Conservation (phyloP, 2,888 invertebrate genomes). For the Glaucopsyche alexis region DNA sequence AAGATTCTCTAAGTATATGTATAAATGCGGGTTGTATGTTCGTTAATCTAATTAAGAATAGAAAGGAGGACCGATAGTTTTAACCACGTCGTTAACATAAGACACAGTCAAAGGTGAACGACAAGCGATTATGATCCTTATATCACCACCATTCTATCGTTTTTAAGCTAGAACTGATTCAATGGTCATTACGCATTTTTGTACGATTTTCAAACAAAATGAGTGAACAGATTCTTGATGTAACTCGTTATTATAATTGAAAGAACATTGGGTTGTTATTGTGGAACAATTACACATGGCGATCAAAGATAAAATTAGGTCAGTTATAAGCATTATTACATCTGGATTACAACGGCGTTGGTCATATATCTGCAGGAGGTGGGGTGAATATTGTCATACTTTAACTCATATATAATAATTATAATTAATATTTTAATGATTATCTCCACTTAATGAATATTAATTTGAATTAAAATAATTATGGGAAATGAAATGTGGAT, state of each 20-base stretch:
- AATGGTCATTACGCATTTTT: neutral
- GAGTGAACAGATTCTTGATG: neutral
- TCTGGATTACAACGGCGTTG: too few relatives aligned
- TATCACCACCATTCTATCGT: neutral
- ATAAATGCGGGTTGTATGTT: slow-evolving; percentile 9
- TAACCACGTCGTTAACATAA: slow-evolving; percentile 60
- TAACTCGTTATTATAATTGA: neutral
- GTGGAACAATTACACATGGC: neutral
- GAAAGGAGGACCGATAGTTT: slow-evolving; percentile 55
- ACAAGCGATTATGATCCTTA: slow-evolving; percentile 35
- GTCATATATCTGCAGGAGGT: too few relatives aligned
- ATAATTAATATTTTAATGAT: too few relatives aligned
- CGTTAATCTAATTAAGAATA: slow-evolving; percentile 63
- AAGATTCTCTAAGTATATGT: too few relatives aligned
- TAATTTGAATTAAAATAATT: too few relatives aligned
- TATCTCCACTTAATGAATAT: too few relatives aligned
- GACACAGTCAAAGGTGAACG: slow-evolving; percentile 59
- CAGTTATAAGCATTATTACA: too few relatives aligned
- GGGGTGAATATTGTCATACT: too few relatives aligned
- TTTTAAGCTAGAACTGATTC: neutral
- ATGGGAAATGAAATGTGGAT: too few relatives aligned
- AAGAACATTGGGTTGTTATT: neutral
- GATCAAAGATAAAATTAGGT: too few relatives aligned
- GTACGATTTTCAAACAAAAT: neutral
- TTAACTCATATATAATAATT: too few relatives aligned